Percentiles rank a stretch among this genome's conserved stretches.
Conservation (phyloP, 2,113 vertebrate species). For the Psilopsiagon aurifrons region DNA sequence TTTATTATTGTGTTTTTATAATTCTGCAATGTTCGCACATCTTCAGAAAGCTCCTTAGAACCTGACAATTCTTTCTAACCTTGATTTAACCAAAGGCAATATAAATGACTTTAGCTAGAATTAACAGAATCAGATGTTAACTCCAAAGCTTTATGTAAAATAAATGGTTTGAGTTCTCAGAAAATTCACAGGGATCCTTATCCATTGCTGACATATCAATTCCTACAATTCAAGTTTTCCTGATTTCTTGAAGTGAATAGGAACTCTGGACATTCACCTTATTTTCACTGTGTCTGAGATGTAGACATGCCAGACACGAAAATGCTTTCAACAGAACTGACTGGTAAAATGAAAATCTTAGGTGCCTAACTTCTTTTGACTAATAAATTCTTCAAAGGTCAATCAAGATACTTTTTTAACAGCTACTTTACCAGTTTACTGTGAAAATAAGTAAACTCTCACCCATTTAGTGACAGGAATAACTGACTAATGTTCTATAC, state of each 20-base stretch:
- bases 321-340: not conserved
- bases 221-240: not conserved
- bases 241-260: not conserved
- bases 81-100: not conserved
- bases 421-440: not conserved
- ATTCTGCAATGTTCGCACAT: not conserved
- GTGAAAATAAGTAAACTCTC: not conserved
- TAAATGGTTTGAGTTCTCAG: not conserved
- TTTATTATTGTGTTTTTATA: not conserved
- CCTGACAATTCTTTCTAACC: not conserved
- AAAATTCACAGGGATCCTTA: not conserved
- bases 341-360: not conserved
- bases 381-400: not conserved
- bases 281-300: not conserved
- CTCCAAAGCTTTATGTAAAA: not conserved
- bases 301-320: not conserved
- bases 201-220: not conserved
- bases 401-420: not conserved
- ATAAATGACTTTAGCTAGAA: not conserved
- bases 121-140: accelerated
- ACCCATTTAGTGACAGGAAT: not conserved
- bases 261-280: not conserved
- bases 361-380: not conserved
- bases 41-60: not conserved
- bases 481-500: not conserved